Conservation (phyloP, 2,113 vertebrate species). For the Dicerorhinus sumatrensis region DNA sequence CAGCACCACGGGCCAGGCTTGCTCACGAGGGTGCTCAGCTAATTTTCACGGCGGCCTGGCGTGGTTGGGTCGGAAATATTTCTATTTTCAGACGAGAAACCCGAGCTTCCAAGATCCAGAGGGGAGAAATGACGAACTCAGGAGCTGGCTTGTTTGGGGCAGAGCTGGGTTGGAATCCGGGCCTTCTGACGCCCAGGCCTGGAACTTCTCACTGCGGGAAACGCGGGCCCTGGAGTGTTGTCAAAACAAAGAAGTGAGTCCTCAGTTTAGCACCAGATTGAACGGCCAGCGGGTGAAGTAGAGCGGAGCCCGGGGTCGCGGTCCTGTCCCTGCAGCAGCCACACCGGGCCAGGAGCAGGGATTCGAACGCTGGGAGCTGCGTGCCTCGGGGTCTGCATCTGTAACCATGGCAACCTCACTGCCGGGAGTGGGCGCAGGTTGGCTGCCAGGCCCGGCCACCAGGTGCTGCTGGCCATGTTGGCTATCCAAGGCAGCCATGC, state of each 20-base stretch:
- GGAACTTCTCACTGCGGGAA: not conserved
- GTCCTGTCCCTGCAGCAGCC: not conserved
- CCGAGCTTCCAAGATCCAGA: not conserved
- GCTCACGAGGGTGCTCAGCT: rapidly evolving
- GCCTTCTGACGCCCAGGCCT: not conserved
- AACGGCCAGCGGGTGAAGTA: rapidly evolving
- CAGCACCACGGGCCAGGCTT: not conserved
- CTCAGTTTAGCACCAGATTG: not conserved
- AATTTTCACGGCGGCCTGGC: rapidly evolving
- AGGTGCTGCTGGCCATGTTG: not conserved
- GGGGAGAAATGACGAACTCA: rapidly evolving
- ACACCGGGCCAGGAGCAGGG: not conserved
- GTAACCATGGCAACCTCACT: not conserved
- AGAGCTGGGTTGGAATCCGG: not conserved
- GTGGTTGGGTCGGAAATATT: rapidly evolving
- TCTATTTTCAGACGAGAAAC: not conserved
- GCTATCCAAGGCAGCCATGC: not conserved
- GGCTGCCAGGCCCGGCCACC: not conserved
- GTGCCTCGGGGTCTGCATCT: not conserved
- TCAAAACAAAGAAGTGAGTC: not conserved
- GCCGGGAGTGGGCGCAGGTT: not conserved
- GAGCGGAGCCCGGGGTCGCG: not conserved
- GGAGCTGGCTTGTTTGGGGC: not conserved
- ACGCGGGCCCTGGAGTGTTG: not conserved
- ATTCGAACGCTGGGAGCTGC: not conserved